Evolutionary conservation across 2,797 vertebrate species (phyloP), one percentile per base, ranked within the genome.

Genomic region (Peromyscus eremicus): DNA sequence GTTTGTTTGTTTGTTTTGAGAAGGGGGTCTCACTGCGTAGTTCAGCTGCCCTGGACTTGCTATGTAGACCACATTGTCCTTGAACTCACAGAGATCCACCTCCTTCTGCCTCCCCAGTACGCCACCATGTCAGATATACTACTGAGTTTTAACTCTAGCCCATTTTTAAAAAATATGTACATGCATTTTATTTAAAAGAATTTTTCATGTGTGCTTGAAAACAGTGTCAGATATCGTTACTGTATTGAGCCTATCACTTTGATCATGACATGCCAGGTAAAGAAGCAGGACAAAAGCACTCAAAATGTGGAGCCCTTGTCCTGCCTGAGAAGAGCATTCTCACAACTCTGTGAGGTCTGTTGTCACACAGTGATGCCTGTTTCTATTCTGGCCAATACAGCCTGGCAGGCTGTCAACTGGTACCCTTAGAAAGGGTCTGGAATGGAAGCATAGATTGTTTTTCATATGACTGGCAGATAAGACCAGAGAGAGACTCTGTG

Each of bases 381-480:
- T 94, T 95, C 77, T 89, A 34, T 91, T 94, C 77, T 40, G 14
- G 14, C 55, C 66, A 83, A 46, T 62, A 43, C 89, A 90, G 14
- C 40, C 62, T 81, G 84, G 40, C 34, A 95, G 71, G 46, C 64
- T 82, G 64, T 91, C 60, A 84, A 55, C 43, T 34, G 23, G 60
- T 92, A 49, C 17, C 49, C 29, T 83, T 49, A 81, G 75, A 68
- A 92, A 96, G 94, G 49, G 5, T 19, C 77, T 94, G 12, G 27
- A 60, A 6, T 70, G 13, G 27, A 91, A 89, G 49, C 92, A 93
- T 81, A 62, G 60, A 70, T 71, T 94, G 34, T 71, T 34, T 87
- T 96, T 92, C 82, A 76, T 80, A 89, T 76, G 37, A 77, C 25
- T 82, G 81, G 40, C 40, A 92, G 71, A 91, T 46, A 90, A 62